Conservation (phyloP, 2,797 vertebrate species). For the Muscicapa striata region DNA sequence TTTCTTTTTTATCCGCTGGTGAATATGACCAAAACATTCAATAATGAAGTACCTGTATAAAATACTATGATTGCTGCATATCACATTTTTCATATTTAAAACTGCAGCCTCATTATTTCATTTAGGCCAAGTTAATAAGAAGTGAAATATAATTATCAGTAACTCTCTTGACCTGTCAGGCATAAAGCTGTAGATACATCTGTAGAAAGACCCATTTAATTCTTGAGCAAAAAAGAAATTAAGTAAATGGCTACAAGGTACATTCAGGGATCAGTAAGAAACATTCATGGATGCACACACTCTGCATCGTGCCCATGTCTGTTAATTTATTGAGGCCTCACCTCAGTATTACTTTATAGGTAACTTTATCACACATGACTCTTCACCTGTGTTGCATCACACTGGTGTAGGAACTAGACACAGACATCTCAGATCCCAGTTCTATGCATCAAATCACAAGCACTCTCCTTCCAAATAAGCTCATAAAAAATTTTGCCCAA, state of each 20-base stretch:
- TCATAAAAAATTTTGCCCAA: neutral
- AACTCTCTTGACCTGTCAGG: neutral
- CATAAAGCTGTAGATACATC: neutral
- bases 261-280: neutral
- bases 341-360: neutral
- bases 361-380: neutral
- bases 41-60: neutral
- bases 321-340: neutral
- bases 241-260: neutral
- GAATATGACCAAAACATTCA: neutral
- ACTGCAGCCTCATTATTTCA: neutral
- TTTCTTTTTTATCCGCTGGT: neutral
- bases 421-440: neutral
- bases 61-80: neutral
- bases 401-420: neutral
- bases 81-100: neutral
- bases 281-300: neutral
- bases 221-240: neutral
- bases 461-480: neutral
- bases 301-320: neutral
- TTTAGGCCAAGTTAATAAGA: neutral
- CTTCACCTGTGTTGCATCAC: neutral
- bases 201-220: neutral
- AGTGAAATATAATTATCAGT: neutral
- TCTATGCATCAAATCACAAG: accelerated